These are phyloP conservation scores for Syrrhaptes paradoxus DNA, from an alignment of 2,113 vertebrate species.

Conservation along the genomic window DNA sequence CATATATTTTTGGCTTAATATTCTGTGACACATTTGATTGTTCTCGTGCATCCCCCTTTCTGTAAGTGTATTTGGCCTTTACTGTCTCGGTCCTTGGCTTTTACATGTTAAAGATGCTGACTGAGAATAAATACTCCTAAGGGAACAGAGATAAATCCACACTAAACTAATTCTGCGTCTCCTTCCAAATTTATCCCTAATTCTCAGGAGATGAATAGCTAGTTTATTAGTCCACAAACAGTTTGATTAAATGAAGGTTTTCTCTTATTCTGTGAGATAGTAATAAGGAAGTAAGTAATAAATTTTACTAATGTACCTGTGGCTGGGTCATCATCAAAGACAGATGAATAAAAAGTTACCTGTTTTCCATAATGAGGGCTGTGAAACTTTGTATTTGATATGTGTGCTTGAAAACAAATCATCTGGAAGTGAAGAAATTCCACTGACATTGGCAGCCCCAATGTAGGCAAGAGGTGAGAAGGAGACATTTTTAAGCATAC, in stretches of 20 bases:
- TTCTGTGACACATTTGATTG: background rate
- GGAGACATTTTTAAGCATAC: background rate
- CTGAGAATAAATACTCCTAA: background rate
- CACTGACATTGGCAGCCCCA: background rate
- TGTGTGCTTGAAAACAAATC: background rate
- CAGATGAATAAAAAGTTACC: background rate
- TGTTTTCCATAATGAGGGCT: background rate
- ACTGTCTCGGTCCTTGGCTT: background rate
- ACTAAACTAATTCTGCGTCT: background rate
- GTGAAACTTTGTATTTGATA: background rate
- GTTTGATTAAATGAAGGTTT: slow-evolving; percentile 14
- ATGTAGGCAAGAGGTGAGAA: background rate
- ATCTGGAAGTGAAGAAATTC: background rate
- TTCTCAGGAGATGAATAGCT: background rate
- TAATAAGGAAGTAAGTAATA: slow-evolving; percentile 12
- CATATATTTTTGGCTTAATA: background rate
- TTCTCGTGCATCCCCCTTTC: background rate
- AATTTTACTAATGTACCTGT: background rate
- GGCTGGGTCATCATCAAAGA: background rate
- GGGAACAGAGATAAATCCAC: background rate
- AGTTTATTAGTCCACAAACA: background rate
- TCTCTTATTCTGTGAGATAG: background rate
- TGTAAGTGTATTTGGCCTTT: background rate
- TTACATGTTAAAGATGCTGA: background rate
- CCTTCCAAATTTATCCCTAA: background rate